phyloP scores from a whole-genome alignment of 2,888 invertebrate genomes.

The Watsonalla cultraria region DNA sequence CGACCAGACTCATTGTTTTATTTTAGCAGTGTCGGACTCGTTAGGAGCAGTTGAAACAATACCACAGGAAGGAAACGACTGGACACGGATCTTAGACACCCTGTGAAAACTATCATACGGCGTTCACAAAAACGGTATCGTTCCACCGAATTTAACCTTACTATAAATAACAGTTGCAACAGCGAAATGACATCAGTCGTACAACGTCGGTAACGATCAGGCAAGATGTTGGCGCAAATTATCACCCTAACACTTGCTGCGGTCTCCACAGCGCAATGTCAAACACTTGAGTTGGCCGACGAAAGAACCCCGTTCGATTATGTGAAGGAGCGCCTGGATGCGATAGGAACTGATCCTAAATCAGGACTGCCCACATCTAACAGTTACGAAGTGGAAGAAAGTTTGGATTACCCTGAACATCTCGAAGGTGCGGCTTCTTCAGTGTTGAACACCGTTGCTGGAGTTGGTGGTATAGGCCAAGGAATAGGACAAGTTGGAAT shows the following conservation, averaged over 20 bases:
- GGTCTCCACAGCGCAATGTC: conserved; percentile 39
- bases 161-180: conserved; percentile 72
- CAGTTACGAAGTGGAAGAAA: conserved; percentile 79
- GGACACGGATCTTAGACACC: conserved; percentile 47
- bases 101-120: conserved; percentile 66
- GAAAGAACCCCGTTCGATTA: conserved; percentile 71
- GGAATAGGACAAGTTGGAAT: conserved; percentile 16
- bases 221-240: conserved; percentile 56
- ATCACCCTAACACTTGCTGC: conserved; percentile 44
- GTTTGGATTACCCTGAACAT: conserved; percentile 76
- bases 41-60: conserved; percentile 73
- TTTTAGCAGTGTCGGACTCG: conserved; percentile 64
- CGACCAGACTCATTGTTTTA: conserved; percentile 66
- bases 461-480: conserved; percentile 38
- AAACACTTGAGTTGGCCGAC: conserved; percentile 52
- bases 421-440: conserved; percentile 65
- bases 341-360: conserved; percentile 46
- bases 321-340: conserved; percentile 60
- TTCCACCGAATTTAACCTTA: conserved; percentile 68
- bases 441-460: conserved; percentile 56
- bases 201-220: conserved; percentile 47
- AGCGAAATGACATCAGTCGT: conserved; percentile 68
- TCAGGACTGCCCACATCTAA: conserved; percentile 63
- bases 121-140: conserved; percentile 52
- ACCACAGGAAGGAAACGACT: conserved; percentile 74